Conservation (phyloP, 1,140 invertebrate species). For the Akabosia matsudoensis region DNA sequence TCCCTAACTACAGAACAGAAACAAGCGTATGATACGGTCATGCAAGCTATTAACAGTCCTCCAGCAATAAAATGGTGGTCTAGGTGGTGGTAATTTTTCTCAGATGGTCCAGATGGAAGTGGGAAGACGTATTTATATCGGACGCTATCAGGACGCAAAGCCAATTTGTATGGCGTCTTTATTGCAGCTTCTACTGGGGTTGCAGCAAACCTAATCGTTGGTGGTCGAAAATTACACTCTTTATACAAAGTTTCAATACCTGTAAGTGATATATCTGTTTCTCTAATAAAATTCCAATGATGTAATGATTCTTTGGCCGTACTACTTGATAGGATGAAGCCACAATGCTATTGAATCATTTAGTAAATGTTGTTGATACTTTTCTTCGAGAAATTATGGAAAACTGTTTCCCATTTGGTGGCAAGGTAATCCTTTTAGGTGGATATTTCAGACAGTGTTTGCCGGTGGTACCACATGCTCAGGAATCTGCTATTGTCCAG, state of each 20-base stretch:
- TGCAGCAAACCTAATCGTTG: constrained; percentile 53
- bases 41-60: too few species aligned
- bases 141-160: too few species aligned
- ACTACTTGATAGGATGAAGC: constrained; percentile 52
- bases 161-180: too few species aligned
- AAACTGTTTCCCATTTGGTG: constrained; percentile 40
- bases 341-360: constrained; percentile 50
- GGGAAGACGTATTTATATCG: too few species aligned
- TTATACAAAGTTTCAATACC: constrained; percentile 53
- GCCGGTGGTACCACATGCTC: constrained; percentile 52
- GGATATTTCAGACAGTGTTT: constrained; percentile 57
- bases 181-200: constrained; percentile 48
- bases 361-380: constrained; percentile 49
- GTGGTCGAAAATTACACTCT: constrained; percentile 56
- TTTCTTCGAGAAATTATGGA: constrained; percentile 48
- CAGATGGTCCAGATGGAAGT: too few species aligned
- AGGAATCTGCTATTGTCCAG: constrained; percentile 54
- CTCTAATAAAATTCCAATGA: constrained; percentile 46
- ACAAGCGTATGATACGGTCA: too few species aligned
- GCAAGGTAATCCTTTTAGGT: constrained; percentile 31
- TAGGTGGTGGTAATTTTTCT: too few species aligned
- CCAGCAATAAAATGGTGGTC: too few species aligned
- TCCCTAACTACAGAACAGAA: too few species aligned
- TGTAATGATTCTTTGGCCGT: constrained; percentile 47
- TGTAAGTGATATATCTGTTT: constrained; percentile 37